These are phyloP conservation scores for Gonocerus acuteangulatus DNA, from an alignment of 2,888 invertebrate genomes.

Conservation along the genomic window DNA sequence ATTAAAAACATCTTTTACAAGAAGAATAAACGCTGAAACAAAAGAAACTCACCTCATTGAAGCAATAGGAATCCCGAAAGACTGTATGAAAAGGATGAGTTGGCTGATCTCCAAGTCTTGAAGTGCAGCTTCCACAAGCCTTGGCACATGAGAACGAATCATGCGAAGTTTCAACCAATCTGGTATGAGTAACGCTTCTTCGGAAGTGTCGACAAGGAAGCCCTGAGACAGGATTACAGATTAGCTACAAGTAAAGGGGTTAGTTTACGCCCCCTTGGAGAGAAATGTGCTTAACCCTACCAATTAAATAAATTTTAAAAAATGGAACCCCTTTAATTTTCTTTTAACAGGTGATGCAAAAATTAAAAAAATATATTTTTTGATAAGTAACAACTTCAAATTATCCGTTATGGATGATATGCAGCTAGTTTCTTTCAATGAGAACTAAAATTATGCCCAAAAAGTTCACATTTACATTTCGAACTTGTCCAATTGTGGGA, in stretches of 20 bases:
- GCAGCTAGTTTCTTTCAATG: too few relatives aligned
- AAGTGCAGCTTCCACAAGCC: constrained; percentile 78
- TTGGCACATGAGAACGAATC: constrained; percentile 68
- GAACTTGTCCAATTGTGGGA: too few relatives aligned
- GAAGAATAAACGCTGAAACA: too few relatives aligned
- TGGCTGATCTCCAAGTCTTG: constrained; percentile 79
- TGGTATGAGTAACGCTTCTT: constrained; percentile 75
- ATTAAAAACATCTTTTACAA: too few relatives aligned
- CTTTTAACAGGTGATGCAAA: too few relatives aligned
- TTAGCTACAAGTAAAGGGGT: not conserved
- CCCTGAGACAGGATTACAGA: constrained; percentile 47
- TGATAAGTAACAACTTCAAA: too few relatives aligned
- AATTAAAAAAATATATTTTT: too few relatives aligned
- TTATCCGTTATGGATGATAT: too few relatives aligned
- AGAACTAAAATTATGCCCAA: too few relatives aligned
- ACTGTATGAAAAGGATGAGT: constrained; percentile 86
- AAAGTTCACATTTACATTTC: too few relatives aligned
- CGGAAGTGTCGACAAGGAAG: constrained; percentile 68
- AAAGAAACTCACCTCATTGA: constrained; percentile 60
- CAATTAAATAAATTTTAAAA: not conserved
- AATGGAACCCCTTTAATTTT: too few relatives aligned
- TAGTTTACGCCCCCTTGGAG: not conserved
- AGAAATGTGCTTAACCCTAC: not conserved
- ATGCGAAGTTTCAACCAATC: constrained; percentile 88
- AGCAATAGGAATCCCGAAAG: constrained; percentile 86